A percentile compares a stretch with the other conserved stretches of the same genome.
Conservation (phyloP, 1,140 invertebrate species). For the Drosophila obscura region DNA sequence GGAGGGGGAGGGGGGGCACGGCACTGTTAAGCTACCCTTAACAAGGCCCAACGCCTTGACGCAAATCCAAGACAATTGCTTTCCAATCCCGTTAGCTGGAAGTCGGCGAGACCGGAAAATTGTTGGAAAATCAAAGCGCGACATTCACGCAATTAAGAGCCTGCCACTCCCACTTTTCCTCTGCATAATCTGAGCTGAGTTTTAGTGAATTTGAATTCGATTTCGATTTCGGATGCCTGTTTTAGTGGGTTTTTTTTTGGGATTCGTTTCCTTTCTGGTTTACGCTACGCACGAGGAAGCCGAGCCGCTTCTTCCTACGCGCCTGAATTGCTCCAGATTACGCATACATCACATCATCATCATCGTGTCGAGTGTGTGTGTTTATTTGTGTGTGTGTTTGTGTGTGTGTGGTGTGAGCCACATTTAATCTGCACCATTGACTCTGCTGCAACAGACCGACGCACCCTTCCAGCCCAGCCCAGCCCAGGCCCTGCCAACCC, state of each 20-base stretch:
- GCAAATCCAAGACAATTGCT: constrained; percentile 83
- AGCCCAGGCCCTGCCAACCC: neutral
- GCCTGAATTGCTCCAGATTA: constrained; percentile 83
- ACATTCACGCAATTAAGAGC: constrained; percentile 74
- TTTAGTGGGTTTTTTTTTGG: constrained; percentile 29
- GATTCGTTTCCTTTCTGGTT: constrained; percentile 46
- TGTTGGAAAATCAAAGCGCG: constrained; percentile 69
- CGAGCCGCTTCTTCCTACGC: constrained; percentile 59
- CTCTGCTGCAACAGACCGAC: constrained; percentile 52
- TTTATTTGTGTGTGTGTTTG: constrained; percentile 20
- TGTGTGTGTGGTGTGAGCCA: constrained; percentile 55
- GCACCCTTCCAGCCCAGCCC: neutral
- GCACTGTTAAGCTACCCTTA: constrained; percentile 60
- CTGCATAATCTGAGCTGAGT: constrained; percentile 16
- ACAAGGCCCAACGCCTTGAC: constrained; percentile 52
- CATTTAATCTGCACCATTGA: constrained; percentile 83
- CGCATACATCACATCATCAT: constrained; percentile 58
- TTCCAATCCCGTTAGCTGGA: constrained; percentile 67
- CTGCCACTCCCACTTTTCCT: constrained; percentile 8
- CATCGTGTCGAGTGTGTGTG: constrained; percentile 8
- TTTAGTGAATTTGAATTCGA: constrained; percentile 73
- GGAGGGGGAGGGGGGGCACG: constrained; percentile 29
- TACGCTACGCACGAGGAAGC: constrained; percentile 59
- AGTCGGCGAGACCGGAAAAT: constrained; percentile 28
- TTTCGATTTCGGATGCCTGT: constrained; percentile 64